phyloP scores from a whole-genome alignment of 64 coral and sea anemone genomes.

The Montipora efflorescens region DNA sequence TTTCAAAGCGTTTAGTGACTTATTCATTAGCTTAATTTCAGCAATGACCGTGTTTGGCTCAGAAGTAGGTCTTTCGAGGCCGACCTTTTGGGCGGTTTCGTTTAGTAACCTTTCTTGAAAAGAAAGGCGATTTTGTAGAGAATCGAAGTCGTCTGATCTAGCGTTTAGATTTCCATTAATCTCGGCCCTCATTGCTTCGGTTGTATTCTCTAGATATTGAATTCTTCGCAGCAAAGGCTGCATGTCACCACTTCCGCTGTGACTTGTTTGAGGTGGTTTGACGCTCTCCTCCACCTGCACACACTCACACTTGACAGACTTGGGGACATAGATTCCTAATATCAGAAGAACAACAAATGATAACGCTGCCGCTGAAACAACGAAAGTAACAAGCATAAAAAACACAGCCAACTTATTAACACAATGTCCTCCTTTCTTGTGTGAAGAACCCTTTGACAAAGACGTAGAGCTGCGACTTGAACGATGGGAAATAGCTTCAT shows the following conservation, averaged over 20 bases:
- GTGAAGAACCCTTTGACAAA: not conserved
- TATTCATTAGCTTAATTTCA: not conserved
- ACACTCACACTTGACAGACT: not conserved
- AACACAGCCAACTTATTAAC: not conserved
- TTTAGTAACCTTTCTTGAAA: not conserved
- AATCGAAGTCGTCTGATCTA: not conserved
- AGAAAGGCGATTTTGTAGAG: not conserved
- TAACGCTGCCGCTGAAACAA: not conserved
- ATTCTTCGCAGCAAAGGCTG: not conserved
- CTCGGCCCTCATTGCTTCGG: not conserved
- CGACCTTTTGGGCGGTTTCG: not conserved
- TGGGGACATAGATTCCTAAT: not conserved
- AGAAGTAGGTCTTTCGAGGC: not conserved
- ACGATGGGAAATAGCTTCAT: not conserved
- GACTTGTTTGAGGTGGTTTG: not conserved
- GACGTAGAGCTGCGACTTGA: not conserved
- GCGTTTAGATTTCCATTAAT: not conserved
- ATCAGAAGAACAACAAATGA: not conserved
- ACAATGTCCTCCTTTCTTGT: not conserved
- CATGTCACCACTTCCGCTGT: not conserved
- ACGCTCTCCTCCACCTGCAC: too few species aligned
- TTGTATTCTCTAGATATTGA: not conserved
- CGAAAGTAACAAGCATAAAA: not conserved
- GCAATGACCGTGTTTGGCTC: not conserved
- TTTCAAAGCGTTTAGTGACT: not conserved